These are phyloP conservation scores for Acanthurus tractus DNA, from an alignment of 2,797 vertebrate genomes.

Conservation along the genomic window DNA sequence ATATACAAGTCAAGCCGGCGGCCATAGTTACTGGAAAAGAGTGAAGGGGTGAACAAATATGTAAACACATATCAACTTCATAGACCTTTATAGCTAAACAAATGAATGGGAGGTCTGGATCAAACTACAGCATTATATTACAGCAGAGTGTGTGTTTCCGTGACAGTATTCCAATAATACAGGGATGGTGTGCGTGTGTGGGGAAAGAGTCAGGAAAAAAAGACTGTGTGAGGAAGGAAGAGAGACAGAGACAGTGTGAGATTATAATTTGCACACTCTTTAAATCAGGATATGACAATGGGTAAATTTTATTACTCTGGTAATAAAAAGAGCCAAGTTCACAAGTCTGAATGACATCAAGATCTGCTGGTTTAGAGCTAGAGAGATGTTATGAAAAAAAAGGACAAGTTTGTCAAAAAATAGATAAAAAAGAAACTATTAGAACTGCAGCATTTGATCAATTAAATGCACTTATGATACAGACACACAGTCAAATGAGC, in stretches of 20 bases:
- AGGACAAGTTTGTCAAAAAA: background rate
- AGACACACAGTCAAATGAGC: too few relatives aligned
- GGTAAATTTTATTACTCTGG: constrained; percentile 27
- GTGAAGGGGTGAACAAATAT: constrained; percentile 83
- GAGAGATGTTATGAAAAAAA: background rate
- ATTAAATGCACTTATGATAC: too few relatives aligned
- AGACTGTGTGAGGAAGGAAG: constrained; percentile 29
- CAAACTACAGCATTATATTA: constrained; percentile 74
- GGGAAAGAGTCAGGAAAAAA: constrained; percentile 29
- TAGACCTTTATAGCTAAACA: constrained; percentile 83
- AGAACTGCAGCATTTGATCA: too few relatives aligned
- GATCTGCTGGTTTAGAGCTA: constrained; percentile 13
- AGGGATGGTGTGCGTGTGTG: constrained; percentile 42
- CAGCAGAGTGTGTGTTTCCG: constrained; percentile 69
- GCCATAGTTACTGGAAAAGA: constrained; percentile 80
- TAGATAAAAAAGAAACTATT: background rate
- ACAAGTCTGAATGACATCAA: constrained; percentile 26
- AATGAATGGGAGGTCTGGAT: constrained; percentile 85
- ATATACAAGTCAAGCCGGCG: constrained; percentile 58
- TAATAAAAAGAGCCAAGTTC: constrained; percentile 12
- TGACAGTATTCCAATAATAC: constrained; percentile 70
- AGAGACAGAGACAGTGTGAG: constrained; percentile 47
- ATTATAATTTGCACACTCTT: constrained; percentile 63
- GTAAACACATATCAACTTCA: constrained; percentile 84
- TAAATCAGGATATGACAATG: constrained; percentile 51